These are phyloP conservation scores for Calameuta idolon DNA, from an alignment of 2,888 invertebrate species.

Conservation along the genomic window DNA sequence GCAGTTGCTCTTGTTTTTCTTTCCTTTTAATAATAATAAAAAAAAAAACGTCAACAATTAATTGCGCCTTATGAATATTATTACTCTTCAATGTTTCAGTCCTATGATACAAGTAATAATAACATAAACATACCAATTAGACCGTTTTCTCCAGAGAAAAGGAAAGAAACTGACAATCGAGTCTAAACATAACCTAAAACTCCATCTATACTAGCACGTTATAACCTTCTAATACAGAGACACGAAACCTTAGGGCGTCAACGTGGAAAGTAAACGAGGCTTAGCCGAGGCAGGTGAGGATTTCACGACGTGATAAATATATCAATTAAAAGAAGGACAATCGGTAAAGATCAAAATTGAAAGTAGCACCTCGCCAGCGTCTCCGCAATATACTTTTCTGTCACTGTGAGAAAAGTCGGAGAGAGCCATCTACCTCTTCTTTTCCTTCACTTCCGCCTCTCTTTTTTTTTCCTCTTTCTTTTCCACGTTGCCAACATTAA, in stretches of 20 bases:
- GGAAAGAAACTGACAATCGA: conserved; percentile 22
- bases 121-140: conserved; percentile 32
- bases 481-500: too few relatives aligned
- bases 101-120: conserved; percentile 37
- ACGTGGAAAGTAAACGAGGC: too few relatives aligned
- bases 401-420: conserved; percentile 31
- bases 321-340: conserved; percentile 23
- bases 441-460: too few relatives aligned
- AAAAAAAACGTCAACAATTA: too few relatives aligned
- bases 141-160: conserved; percentile 21
- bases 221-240: conserved; percentile 29
- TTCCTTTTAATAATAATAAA: too few relatives aligned
- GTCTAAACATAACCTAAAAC: too few relatives aligned
- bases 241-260: conserved; percentile 35
- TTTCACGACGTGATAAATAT: conserved; percentile 12
- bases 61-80: too few relatives aligned
- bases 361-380: conserved; percentile 23
- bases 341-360: conserved; percentile 2
- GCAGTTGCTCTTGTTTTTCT: too few relatives aligned
- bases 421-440: conserved; percentile 30
- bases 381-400: conserved; percentile 47
- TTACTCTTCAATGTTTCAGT: conserved; percentile 28
- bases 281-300: too few relatives aligned
- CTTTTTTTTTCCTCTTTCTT: too few relatives aligned
- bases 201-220: conserved; percentile 26